A percentile compares a stretch with the other conserved stretches of the same genome.
Evolutionary conservation across 1,140 invertebrate species (phyloP).

Genomic region (Papilio xuthus): DNA sequence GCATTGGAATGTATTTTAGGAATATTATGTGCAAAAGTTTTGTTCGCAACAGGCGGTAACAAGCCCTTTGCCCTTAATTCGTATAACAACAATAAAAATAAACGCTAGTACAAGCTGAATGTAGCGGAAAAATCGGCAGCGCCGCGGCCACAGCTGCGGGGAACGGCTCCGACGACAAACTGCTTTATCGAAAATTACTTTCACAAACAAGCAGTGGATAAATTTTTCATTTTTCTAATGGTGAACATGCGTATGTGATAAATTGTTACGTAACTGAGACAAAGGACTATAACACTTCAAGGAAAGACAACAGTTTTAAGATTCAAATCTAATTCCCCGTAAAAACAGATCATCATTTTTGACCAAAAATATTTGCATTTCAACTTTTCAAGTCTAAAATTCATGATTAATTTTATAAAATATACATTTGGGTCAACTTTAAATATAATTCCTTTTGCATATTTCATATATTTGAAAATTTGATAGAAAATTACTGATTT

Average conservation of each 20-base stretch:
- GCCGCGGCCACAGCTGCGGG: slow-evolving; percentile 54
- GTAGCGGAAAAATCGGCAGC: slow-evolving; percentile 52
- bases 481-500: neutral
- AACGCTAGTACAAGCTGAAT: slow-evolving; percentile 39
- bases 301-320: no score
- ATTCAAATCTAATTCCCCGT: no score
- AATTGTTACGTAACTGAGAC: no score
- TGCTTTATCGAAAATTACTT: slow-evolving; percentile 74
- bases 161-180: slow-evolving; percentile 58
- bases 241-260: slow-evolving; percentile 43
- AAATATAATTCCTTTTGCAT: no score
- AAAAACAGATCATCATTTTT: no score
- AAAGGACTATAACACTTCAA: neutral
- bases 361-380: no score
- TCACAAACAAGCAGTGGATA: slow-evolving; percentile 52
- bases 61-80: slow-evolving; percentile 24
- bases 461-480: neutral
- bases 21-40: slow-evolving; percentile 22
- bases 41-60: slow-evolving; percentile 19
- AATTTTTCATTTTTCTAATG: slow-evolving; percentile 69
- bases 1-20: neutral
- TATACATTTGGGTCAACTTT: no score
- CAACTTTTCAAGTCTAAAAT: no score
- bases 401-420: no score
- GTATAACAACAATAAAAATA: slow-evolving; percentile 40